Conservation (phyloP, 2,888 invertebrate species). For the Mantis religiosa region DNA sequence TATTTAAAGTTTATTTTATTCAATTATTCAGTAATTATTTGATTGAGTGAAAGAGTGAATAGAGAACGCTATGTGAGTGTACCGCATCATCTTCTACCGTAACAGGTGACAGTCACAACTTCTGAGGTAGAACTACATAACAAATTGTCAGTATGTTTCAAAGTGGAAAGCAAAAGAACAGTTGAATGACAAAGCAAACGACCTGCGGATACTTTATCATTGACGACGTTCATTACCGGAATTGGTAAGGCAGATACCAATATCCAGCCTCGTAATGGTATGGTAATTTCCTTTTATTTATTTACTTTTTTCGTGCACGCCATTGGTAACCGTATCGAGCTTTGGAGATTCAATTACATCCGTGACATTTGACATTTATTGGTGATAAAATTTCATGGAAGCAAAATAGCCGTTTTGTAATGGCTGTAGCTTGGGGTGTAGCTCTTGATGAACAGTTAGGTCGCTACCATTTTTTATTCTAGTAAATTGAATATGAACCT, state of each 20-base stretch:
- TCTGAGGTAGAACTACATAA: no score
- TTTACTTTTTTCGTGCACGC: background rate
- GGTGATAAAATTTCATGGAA: background rate
- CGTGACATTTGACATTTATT: background rate
- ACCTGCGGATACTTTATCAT: background rate
- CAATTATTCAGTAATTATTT: no score
- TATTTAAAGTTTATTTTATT: no score
- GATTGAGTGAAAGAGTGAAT: no score
- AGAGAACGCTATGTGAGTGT: no score
- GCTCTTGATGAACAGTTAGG: background rate
- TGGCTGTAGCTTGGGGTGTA: background rate
- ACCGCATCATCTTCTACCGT: no score
- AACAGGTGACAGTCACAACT: no score
- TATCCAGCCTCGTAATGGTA: background rate
- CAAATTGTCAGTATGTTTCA: no score
- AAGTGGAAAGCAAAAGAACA: no score
- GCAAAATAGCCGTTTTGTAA: background rate
- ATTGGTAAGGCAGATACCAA: background rate
- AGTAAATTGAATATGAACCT: background rate
- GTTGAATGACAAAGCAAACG: background rate
- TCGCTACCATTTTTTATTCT: background rate
- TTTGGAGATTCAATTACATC: background rate
- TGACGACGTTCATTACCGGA: background rate
- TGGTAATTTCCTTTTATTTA: background rate
- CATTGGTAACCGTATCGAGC: background rate